Evolutionary conservation across 2,113 vertebrate species (phyloP).

Genomic region (Ellobius talpinus): DNA sequence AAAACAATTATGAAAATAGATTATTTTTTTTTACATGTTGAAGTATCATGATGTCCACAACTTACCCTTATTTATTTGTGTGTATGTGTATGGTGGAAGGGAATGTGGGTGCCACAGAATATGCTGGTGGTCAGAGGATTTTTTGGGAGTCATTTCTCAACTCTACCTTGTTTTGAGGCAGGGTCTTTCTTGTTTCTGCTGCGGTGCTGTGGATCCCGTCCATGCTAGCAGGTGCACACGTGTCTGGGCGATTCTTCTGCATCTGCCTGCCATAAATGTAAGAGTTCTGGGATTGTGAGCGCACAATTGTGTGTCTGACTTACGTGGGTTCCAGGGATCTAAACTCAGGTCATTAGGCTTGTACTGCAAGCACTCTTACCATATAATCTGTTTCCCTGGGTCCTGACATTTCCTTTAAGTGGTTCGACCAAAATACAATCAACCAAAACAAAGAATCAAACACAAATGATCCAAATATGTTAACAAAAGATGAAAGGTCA

Average conservation of each 20-base stretch:
- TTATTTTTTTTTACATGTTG: background rate
- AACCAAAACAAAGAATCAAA: background rate
- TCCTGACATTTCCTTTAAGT: conserved; percentile 19
- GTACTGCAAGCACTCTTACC: background rate
- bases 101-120: background rate
- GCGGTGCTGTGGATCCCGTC: background rate
- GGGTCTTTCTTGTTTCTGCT: background rate
- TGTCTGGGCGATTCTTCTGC: accelerated
- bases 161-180: background rate
- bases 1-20: background rate
- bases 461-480: background rate
- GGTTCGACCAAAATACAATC: background rate
- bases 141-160: background rate
- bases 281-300: too few relatives aligned
- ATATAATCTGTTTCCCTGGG: too few relatives aligned
- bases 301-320: too few relatives aligned
- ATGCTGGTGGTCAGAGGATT: background rate
- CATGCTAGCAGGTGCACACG: background rate
- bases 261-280: background rate
- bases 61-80: background rate
- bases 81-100: too few relatives aligned
- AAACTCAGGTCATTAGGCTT: background rate
- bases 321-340: background rate
- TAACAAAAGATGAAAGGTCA: background rate
- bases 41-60: background rate